Evolutionary conservation across 2,113 vertebrate species (phyloP).

Genomic region (Elaphurus davidianus): DNA sequence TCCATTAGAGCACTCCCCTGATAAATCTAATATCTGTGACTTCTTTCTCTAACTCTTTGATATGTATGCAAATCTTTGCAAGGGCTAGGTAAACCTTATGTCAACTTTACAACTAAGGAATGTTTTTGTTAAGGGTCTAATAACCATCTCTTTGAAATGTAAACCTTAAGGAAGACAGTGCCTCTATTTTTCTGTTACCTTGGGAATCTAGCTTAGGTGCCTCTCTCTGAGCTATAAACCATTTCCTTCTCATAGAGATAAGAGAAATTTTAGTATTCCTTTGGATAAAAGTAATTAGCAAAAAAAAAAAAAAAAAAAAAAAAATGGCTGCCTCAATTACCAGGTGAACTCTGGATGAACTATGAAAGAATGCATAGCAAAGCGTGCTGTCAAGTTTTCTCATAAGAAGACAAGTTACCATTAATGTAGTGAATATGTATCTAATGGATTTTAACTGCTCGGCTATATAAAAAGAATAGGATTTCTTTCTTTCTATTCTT

Average conservation of each 20-base stretch:
- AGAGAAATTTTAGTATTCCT: neutral
- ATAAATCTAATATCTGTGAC: neutral
- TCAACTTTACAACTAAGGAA: neutral
- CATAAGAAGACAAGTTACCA: neutral
- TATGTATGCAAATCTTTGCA: neutral
- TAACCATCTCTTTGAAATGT: neutral
- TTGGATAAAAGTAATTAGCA: neutral
- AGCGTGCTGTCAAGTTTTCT: neutral
- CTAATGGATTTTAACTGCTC: neutral
- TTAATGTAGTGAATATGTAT: neutral
- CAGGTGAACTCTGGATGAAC: slow-evolving; percentile 26
- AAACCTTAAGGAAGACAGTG: neutral
- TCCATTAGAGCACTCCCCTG: neutral
- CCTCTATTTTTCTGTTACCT: neutral
- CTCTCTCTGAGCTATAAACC: neutral
- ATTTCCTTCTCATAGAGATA: slow-evolving; percentile 20
- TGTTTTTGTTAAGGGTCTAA: neutral
- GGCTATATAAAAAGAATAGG: neutral
- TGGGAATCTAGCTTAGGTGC: neutral
- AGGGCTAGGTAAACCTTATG: neutral
- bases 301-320: slow-evolving; percentile 4
- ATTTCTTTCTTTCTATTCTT: neutral
- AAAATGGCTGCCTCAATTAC: slow-evolving; percentile 3
- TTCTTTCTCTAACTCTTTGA: neutral
- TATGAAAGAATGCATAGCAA: neutral